Conservation (phyloP, 2,113 vertebrate species). For the Promerops cafer region DNA sequence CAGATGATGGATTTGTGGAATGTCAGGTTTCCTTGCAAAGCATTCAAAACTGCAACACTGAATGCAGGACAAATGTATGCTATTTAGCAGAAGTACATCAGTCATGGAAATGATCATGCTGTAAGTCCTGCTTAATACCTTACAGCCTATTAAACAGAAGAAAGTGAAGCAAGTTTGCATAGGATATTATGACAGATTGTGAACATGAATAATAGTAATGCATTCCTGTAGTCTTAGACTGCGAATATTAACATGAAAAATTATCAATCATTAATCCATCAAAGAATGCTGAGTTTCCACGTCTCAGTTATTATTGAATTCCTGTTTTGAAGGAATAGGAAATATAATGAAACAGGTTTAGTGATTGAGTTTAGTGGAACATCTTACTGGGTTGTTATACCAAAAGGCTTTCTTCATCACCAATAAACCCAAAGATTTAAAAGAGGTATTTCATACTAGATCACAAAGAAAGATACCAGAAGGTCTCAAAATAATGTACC, state of each 20-base stretch:
- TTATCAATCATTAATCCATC: conserved; percentile 67
- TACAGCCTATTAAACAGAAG: conserved; percentile 72
- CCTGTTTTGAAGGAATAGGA: conserved; percentile 39
- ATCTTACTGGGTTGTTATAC: conserved; percentile 1
- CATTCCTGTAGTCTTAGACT: conserved; percentile 37
- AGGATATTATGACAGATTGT: conserved; percentile 33
- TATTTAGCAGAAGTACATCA: conserved; percentile 54
- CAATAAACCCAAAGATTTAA: background rate
- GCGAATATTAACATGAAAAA: conserved; percentile 69
- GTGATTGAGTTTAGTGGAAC: conserved; percentile 4
- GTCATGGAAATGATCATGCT: conserved; percentile 58
- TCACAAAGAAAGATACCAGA: conserved; percentile 11
- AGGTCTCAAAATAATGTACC: background rate
- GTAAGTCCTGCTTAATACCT: conserved; percentile 59
- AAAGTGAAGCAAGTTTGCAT: conserved; percentile 62
- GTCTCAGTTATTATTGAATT: conserved; percentile 54
- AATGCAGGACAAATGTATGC: conserved; percentile 30
- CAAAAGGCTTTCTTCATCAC: background rate
- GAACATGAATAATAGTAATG: conserved; percentile 55
- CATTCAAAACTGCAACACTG: conserved; percentile 27
- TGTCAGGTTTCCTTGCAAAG: conserved; percentile 31
- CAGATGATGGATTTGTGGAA: conserved; percentile 38
- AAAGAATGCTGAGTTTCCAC: conserved; percentile 42
- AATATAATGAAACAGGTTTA: conserved; percentile 51
- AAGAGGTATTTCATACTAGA: background rate